Evolutionary conservation across 2,888 invertebrate genomes (phyloP).

Genomic region (Oxystoma pomonae): DNA sequence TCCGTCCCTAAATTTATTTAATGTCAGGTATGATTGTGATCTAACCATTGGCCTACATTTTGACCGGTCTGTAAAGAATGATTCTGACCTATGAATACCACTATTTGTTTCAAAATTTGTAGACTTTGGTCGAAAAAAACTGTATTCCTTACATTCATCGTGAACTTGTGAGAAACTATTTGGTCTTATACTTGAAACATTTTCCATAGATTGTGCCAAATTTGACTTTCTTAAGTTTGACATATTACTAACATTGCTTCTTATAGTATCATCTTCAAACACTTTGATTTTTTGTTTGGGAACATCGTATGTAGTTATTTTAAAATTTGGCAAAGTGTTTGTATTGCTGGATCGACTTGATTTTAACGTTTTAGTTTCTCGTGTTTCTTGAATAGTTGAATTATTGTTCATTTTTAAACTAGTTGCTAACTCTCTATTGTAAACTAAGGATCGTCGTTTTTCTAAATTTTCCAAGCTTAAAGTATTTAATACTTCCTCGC

Average conservation of each 20-base stretch:
- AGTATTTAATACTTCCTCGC: constrained; percentile 40
- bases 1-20: constrained; percentile 39
- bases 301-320: constrained; percentile 47
- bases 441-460: constrained; percentile 45
- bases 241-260: constrained; percentile 39
- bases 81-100: constrained; percentile 39
- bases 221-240: constrained; percentile 20
- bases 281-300: constrained; percentile 46
- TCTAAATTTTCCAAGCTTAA: constrained; percentile 45
- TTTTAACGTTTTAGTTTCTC: constrained; percentile 4
- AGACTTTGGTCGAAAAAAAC: constrained; percentile 35
- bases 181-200: constrained; percentile 30
- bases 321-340: constrained; percentile 45
- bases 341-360: constrained; percentile 10
- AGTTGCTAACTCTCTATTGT: constrained; percentile 46
- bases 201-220: constrained; percentile 37
- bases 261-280: constrained; percentile 47
- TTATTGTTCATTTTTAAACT: constrained; percentile 43
- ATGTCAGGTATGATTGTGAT: constrained; percentile 47
- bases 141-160: constrained; percentile 30
- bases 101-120: constrained; percentile 15
- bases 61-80: constrained; percentile 41
- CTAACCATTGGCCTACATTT: constrained; percentile 45
- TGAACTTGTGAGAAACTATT: constrained; percentile 9
- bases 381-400: constrained; percentile 2